phyloP scores from a whole-genome alignment of 37 sponge, comb jelly and placozoan genomes.

The Spongilla lacustris region DNA sequence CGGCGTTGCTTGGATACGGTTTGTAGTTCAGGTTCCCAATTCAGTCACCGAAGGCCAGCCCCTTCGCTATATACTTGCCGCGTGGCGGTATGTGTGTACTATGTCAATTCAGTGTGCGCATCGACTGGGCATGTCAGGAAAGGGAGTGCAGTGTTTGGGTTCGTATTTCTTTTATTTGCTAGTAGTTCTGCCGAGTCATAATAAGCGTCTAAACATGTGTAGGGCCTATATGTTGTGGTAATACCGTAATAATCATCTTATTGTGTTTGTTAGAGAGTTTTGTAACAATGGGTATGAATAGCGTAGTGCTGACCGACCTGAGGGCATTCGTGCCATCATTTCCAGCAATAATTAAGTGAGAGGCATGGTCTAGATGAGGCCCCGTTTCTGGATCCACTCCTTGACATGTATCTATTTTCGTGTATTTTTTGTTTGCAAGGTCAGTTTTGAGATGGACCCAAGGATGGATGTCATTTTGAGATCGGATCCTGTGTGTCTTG shows the following conservation, averaged over 20 bases:
- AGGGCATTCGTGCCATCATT: neutral
- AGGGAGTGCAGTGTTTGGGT: constrained; percentile 1
- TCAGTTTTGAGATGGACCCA: constrained; percentile 1
- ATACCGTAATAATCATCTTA: neutral
- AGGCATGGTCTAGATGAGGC: neutral
- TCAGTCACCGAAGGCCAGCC: constrained; percentile 1
- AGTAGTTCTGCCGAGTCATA: constrained; percentile 1
- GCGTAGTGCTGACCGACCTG: neutral
- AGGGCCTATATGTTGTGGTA: constrained; percentile 1
- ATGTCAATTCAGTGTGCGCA: neutral
- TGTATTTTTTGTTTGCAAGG: constrained; percentile 1
- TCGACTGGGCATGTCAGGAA: constrained; percentile 1
- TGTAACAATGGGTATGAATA: constrained; percentile 1
- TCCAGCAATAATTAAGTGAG: constrained; percentile 1
- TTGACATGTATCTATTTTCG: neutral
- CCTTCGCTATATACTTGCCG: constrained; percentile 1
- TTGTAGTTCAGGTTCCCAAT: constrained; percentile 1
- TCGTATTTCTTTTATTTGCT: neutral
- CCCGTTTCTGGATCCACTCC: neutral
- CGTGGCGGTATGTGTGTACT: constrained; percentile 1
- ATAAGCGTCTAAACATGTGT: constrained; percentile 1
- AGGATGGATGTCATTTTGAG: constrained; percentile 1
- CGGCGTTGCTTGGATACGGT: constrained; percentile 1
- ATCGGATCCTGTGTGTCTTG: neutral
- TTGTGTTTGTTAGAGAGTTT: constrained; percentile 1